Percentiles rank a stretch among this genome's conserved stretches.
These are phyloP conservation scores for Vimba vimba DNA, from an alignment of 2,113 vertebrate species.

Conservation along the genomic window DNA sequence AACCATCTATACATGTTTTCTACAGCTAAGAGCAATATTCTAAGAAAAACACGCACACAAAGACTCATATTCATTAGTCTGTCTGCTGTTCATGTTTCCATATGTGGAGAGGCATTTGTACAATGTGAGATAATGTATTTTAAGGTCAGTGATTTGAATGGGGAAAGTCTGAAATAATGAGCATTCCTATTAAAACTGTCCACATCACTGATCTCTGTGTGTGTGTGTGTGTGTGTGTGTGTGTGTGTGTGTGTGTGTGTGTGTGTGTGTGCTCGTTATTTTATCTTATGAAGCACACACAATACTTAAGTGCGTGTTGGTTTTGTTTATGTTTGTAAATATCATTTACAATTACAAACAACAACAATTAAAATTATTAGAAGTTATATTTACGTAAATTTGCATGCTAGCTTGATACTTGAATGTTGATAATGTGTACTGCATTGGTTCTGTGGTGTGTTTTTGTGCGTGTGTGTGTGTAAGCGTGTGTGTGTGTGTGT, in stretches of 20 bases:
- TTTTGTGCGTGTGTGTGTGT: background rate
- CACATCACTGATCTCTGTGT: constrained; percentile 14
- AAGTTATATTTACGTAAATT: constrained; percentile 9
- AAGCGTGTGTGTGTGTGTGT: constrained; percentile 10
- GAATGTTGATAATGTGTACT: constrained; percentile 10
- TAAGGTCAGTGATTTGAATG: constrained; percentile 24
- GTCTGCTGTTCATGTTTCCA: background rate
- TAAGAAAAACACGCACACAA: background rate
- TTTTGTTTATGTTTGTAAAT: background rate
- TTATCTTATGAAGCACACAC: background rate
- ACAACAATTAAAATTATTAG: background rate
- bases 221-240: no score
- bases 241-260: background rate
- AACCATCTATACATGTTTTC: background rate
- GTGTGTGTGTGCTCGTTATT: background rate
- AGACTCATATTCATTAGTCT: background rate
- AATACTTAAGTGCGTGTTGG: background rate
- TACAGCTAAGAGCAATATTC: background rate
- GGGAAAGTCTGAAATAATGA: constrained; percentile 8
- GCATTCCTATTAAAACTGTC: constrained; percentile 35
- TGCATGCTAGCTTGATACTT: background rate
- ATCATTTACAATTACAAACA: background rate
- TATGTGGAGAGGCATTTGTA: background rate
- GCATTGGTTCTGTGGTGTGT: constrained; percentile 1
- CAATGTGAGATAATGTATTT: background rate